Conservation (phyloP, 2,113 vertebrate genomes). For the Syngnathus scovelli region DNA sequence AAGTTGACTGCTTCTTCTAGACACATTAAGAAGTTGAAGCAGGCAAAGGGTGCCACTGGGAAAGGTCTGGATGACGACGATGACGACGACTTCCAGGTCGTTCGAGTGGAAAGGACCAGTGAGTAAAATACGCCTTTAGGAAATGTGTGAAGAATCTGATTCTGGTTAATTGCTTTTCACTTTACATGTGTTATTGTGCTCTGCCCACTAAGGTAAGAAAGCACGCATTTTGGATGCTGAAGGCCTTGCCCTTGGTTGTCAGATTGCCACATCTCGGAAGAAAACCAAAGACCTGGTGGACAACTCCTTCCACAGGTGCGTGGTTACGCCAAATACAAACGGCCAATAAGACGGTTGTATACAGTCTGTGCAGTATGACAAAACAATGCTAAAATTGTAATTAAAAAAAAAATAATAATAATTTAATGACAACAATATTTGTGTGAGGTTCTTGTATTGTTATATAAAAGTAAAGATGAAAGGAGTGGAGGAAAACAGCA, state of each 20-base stretch:
- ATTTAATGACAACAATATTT: too few species aligned
- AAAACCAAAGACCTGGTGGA: conserved; percentile 82
- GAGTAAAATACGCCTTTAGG: conserved; percentile 45
- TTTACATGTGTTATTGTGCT: neutral
- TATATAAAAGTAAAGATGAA: neutral
- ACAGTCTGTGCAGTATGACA: too few species aligned
- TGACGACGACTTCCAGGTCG: conserved; percentile 74
- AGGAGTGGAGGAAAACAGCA: neutral
- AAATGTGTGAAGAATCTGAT: neutral
- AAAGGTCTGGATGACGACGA: conserved; percentile 6
- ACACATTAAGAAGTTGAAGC: conserved; percentile 60
- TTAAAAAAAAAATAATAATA: too few species aligned
- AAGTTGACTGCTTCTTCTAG: conserved; percentile 48
- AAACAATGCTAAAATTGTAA: too few species aligned
- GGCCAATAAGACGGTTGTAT: too few species aligned
- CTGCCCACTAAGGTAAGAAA: conserved; percentile 73
- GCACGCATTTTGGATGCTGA: conserved; percentile 81
- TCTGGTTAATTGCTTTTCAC: neutral
- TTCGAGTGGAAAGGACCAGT: conserved; percentile 88
- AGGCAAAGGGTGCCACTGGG: neutral
- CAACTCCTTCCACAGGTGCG: conserved; percentile 84
- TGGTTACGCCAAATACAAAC: neutral
- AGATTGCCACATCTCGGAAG: conserved; percentile 85
- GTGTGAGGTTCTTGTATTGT: too few species aligned
- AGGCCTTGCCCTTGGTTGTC: conserved; percentile 82